Evolutionary conservation across 2,888 invertebrate genomes (phyloP), one percentile per base, ranked within the genome.

Genomic region (Synanthedon formicaeformis): DNA sequence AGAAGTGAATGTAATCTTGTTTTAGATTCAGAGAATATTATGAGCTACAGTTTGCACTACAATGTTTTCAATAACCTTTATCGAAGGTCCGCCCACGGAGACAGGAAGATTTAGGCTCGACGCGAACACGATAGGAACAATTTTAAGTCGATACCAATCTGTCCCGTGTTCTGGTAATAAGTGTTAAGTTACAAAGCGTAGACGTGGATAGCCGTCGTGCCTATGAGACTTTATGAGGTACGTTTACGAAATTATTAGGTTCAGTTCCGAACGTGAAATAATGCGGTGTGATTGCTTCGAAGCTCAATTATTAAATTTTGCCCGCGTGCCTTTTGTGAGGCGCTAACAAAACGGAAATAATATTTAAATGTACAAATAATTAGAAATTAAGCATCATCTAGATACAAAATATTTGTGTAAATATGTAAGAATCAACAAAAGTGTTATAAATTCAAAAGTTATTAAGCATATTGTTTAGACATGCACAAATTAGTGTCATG

Each of bases 141-240:
- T 67, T 66, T 64, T 58, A 63, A 63, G 58, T 63, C 65, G 65
- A 66, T 68, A 63, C 64, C 62, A 65, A 71, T 73, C 67, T 66
- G 70, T 72, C 67, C 63, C 60, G 58, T 40, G 40, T 14, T 56
- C 56, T 55, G 58, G 66, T 67, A 73, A 73, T 73, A 74, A 75
- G 73, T 72, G 71, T 73, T 66, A 66, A 65, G 68, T 73, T 74
- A 68, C 73, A 66, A 65, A 67, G 62, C 65, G 58, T 57, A 58
- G 66, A 61, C 62, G 57, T 57, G 61, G 60, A 64, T 64, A 62
- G 62, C 57, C 59, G 67, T 64, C 65, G 67, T 64, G 66, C 65
- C 69, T 59, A 67, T 68, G 62, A 65, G 65, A 62, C 64, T 74
- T 75, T 73, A 75, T 71, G 71, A 64, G 65, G 59, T 58, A 57